Base-by-base conservation (phyloP, 2,888 invertebrate genomes). In the Yponomeuta cagnagella region DNA sequence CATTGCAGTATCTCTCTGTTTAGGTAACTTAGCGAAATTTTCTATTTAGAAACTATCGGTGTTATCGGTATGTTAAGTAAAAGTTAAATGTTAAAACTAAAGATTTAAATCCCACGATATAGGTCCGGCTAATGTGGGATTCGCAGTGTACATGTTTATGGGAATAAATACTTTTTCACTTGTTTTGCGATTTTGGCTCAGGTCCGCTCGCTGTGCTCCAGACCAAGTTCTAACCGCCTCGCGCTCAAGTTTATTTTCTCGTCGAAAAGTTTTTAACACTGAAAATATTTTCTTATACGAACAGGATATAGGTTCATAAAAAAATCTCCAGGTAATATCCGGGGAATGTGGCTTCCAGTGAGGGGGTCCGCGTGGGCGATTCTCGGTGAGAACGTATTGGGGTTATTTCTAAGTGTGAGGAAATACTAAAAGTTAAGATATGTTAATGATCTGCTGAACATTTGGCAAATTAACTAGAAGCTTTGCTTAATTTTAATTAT, bases 231-330 rank as follows among this genome's bases (percentile, higher is more conserved):
- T 10, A 52, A 2, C 52, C 52, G 15, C 12, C 15, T 12, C 52
- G 15, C 52, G 12, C 52, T 58, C 4, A 58, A 58, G 52, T 58
- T 58, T 58, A 58, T 58, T 58, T 58, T 15, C 52, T 58, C 52
- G 15, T 58, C 52, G 0, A 12, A 58, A 58, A 58, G 15, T 58
- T 58, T 58, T 58, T 58, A 15, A 58, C 12, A 58, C 12, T 58
- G 52, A 58, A 58, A 15, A 58, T 15, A 15, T 58, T 58, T 58
- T 15, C 15, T 58, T 12, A 58, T 52, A 52, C 12, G 15, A 52
- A 52, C 52, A 15, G 52, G 52, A 52, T 52, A 52, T 58, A 58
- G 52, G 52, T 58, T 58, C 52, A 58, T 58, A 58, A 58, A 58
- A 15, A 58, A 58, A 58, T 58, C 52, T 58, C 52, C 52, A 58